phyloP scores from a whole-genome alignment of 2,113 vertebrate species.

The Fulmarus glacialis region DNA sequence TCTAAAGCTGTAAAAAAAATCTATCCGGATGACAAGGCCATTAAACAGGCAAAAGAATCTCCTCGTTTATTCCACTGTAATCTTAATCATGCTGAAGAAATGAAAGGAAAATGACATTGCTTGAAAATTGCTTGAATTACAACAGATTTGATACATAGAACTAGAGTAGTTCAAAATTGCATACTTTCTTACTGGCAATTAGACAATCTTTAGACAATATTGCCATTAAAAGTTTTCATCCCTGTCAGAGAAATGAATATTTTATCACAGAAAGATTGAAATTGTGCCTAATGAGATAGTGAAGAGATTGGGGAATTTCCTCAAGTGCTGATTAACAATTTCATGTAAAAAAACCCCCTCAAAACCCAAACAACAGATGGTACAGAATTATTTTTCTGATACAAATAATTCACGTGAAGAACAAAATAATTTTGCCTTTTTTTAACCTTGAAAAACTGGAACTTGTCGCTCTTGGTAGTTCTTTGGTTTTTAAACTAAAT shows the following conservation, averaged over 20 bases:
- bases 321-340: constrained; percentile 60
- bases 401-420: constrained; percentile 12
- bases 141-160: not conserved
- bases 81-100: not conserved
- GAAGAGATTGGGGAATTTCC: constrained; percentile 51
- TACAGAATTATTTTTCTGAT: constrained; percentile 54
- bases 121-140: not conserved
- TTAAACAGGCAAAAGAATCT: not conserved
- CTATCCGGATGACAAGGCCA: not conserved
- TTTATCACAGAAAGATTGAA: constrained; percentile 20
- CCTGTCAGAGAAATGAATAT: not conserved
- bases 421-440: constrained; percentile 32
- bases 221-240: constrained; percentile 1
- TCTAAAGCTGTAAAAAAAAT: not conserved
- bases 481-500: not conserved
- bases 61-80: constrained; percentile 1
- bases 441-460: not conserved
- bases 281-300: constrained; percentile 7
- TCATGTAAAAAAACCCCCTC: not conserved
- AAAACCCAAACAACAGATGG: constrained; percentile 70
- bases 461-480: not conserved
- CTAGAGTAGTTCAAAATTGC: not conserved
- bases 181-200: not conserved
- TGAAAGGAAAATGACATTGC: not conserved
- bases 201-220: not conserved